Percentiles rank a stretch among this genome's conserved stretches.
These are phyloP conservation scores for Enteromius radiatus DNA, from an alignment of 2,797 vertebrate species.

Conservation along the genomic window DNA sequence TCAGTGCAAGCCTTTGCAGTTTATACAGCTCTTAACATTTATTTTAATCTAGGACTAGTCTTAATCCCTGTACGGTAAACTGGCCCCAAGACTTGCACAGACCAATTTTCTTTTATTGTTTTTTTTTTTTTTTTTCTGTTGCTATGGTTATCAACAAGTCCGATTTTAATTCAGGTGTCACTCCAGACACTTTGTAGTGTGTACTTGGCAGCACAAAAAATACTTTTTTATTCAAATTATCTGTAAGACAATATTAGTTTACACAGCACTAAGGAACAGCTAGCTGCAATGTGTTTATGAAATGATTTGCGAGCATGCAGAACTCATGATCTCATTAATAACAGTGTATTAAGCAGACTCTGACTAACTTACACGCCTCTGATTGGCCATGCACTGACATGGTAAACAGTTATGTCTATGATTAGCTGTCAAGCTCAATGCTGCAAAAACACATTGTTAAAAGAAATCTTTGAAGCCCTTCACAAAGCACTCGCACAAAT, in stretches of 20 bases:
- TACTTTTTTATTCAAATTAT: not conserved
- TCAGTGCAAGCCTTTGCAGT: too few species aligned
- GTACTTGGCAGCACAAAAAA: not conserved
- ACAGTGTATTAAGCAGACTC: not conserved
- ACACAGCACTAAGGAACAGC: not conserved
- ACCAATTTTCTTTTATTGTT: not conserved
- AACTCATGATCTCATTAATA: not conserved
- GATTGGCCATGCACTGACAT: not conserved
- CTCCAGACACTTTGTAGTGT: not conserved
- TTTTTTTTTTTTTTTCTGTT: not conserved
- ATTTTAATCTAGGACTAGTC: too few species aligned
- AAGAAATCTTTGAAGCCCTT: not conserved
- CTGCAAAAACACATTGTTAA: conserved; percentile 5
- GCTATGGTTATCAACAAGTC: not conserved
- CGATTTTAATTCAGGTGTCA: not conserved
- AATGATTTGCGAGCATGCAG: not conserved
- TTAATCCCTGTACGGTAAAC: too few species aligned
- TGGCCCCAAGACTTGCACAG: too few species aligned
- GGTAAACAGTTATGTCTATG: not conserved
- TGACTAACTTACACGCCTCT: not conserved
- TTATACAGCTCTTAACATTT: too few species aligned
- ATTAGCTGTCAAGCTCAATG: not conserved
- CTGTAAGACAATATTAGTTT: not conserved
- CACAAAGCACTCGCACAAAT: not conserved
- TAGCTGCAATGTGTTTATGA: not conserved